These are phyloP conservation scores for Colossoma macropomum DNA, from an alignment of 2,113 vertebrate genomes.

Conservation along the genomic window DNA sequence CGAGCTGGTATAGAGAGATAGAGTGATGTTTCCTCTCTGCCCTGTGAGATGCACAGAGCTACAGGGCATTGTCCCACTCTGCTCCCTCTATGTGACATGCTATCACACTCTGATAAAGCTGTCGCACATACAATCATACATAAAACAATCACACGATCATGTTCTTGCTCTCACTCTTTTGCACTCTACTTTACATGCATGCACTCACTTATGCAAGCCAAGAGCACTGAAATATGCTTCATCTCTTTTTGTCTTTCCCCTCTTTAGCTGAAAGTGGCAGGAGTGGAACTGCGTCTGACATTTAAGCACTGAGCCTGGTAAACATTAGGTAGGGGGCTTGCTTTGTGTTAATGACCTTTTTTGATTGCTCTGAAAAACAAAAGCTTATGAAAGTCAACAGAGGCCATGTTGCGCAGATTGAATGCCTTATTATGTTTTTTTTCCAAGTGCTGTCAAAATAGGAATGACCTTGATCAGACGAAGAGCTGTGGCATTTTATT, in stretches of 20 bases:
- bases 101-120: constrained; percentile 38
- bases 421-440: constrained; percentile 38
- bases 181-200: neutral
- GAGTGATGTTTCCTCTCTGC: neutral
- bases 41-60: constrained; percentile 6
- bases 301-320: constrained; percentile 18
- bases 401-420: constrained; percentile 3
- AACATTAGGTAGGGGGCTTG: constrained; percentile 6
- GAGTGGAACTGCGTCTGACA: constrained; percentile 9
- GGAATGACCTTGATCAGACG: constrained; percentile 45
- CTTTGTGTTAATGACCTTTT: constrained; percentile 47
- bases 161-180: neutral
- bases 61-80: constrained; percentile 22
- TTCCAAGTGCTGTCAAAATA: constrained; percentile 33
- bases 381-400: constrained; percentile 37
- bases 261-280: constrained; percentile 19
- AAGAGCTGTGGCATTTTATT: constrained; percentile 38
- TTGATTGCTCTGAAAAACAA: constrained; percentile 35
- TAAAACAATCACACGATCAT: constrained; percentile 36
- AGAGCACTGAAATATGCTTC: constrained; percentile 24
- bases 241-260: neutral
- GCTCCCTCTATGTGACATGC: constrained; percentile 20
- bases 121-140: constrained; percentile 21
- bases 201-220: neutral
- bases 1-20: neutral